Base-by-base conservation (phyloP, 2,888 invertebrate genomes). In the Limnephilus marmoratus region DNA sequence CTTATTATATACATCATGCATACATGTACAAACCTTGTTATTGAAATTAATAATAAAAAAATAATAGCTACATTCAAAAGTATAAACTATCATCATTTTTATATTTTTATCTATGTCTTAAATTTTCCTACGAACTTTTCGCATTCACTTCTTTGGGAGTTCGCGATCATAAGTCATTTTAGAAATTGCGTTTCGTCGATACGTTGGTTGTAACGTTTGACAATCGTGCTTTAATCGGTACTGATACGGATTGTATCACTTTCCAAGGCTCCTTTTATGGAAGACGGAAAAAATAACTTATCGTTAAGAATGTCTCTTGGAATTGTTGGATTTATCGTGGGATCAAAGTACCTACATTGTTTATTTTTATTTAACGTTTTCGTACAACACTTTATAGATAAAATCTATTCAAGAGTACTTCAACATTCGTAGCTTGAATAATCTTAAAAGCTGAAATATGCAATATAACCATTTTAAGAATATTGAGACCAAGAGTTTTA, bases 211-310 rank as follows among this genome's bases (percentile, higher is more conserved):
- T 68, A 68, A 9, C 68, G 68, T 24, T 68, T 68, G 68, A n/a
- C 68, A 68, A 68, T 68, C 68, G 68, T 24, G 68, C 68, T 68
- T 68, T 68, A 68, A 68, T 68, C 68, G 68, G 53, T 68, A 68
- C 68, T 24, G 68, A 82, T 82, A 82, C 34, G 82, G 82, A 34
- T 34, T 31, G 82, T 82, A 18, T 31, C 34, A 34, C 82, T 82
- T 82, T 82, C 82, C 82, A 82, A 4, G 82, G 34, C 82, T 82
- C 82, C 82, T 82, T 82, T 34, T 82, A 82, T 82, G 82, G 82
- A 82, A 34, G 82, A 82, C 82, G 82, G 82, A 82, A 82, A 82
- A 82, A 82, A 82, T 29, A 82, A 82, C 82, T 34, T 82, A 82
- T 34, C 34, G 13, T 82, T 82, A 82, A 82, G 82, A 82, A 82